Evolutionary conservation across 2,797 vertebrate species (phyloP).

Genomic region (Valencia hispanica): DNA sequence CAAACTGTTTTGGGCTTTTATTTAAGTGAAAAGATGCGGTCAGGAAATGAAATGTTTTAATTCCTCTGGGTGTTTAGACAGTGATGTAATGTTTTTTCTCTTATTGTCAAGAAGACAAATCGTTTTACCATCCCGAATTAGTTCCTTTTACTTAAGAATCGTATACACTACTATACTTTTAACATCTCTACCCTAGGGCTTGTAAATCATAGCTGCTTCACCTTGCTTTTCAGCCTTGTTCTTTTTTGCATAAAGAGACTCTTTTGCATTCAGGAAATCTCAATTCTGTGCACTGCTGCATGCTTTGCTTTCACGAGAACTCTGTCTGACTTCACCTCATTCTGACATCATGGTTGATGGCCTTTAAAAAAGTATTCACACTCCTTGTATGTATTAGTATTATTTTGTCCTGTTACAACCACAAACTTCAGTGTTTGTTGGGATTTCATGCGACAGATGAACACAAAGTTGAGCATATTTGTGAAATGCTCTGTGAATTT

Average conservation of each 20-base stretch:
- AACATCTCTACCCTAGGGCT: background rate
- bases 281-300: background rate
- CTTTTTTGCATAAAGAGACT: background rate
- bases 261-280: background rate
- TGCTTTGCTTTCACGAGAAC: background rate
- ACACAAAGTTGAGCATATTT: no score
- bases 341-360: no score
- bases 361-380: no score
- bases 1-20: background rate
- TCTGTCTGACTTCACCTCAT: no score
- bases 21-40: background rate
- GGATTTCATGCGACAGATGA: no score
- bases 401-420: no score
- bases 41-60: background rate
- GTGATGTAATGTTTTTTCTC: background rate
- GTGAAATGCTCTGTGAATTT: no score
- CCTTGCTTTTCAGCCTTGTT: background rate
- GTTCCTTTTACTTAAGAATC: background rate
- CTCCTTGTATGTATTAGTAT: no score
- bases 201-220: background rate
- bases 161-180: background rate
- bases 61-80: background rate
- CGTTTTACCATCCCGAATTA: background rate
- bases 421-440: no score
- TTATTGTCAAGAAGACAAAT: background rate